These are phyloP conservation scores for Neocrepidodera transversa DNA, from an alignment of 2,888 invertebrate genomes.

Conservation along the genomic window DNA sequence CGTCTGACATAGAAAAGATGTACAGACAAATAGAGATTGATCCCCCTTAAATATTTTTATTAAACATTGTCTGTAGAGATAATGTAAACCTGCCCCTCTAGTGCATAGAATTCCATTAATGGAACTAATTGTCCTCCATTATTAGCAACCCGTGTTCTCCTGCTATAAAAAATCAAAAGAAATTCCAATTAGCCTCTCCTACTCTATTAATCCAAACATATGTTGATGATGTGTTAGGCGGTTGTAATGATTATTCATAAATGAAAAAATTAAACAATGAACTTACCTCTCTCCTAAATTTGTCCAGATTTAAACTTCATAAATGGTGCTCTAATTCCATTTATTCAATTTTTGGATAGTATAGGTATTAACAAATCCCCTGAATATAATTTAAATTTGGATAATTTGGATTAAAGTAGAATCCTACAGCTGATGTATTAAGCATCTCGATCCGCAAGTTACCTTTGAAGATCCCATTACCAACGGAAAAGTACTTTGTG, in stretches of 20 bases:
- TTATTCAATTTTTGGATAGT: not conserved
- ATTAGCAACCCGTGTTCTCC: too few species aligned
- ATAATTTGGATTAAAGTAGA: not conserved
- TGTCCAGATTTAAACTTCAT: not conserved
- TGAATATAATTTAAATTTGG: not conserved
- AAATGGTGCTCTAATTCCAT: not conserved
- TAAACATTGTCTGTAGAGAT: not conserved
- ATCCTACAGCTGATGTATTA: not conserved
- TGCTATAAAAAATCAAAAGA: too few species aligned
- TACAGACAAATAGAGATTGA: not conserved
- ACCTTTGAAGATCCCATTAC: not conserved
- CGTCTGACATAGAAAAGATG: not conserved
- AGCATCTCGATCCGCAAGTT: not conserved
- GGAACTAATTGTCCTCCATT: too few species aligned
- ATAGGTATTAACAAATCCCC: not conserved
- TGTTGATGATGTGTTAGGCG: constrained; percentile 10
- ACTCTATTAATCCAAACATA: constrained; percentile 13
- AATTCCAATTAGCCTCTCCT: constrained; percentile 4
- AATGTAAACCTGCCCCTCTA: not conserved
- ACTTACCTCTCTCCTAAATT: not conserved
- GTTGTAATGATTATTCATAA: not conserved
- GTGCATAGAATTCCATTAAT: not conserved
- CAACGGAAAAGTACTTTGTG: not conserved
- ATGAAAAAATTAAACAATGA: not conserved
- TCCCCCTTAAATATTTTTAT: not conserved